Base-by-base conservation (phyloP, 2,888 invertebrate species). In the Drosophila monieri region DNA sequence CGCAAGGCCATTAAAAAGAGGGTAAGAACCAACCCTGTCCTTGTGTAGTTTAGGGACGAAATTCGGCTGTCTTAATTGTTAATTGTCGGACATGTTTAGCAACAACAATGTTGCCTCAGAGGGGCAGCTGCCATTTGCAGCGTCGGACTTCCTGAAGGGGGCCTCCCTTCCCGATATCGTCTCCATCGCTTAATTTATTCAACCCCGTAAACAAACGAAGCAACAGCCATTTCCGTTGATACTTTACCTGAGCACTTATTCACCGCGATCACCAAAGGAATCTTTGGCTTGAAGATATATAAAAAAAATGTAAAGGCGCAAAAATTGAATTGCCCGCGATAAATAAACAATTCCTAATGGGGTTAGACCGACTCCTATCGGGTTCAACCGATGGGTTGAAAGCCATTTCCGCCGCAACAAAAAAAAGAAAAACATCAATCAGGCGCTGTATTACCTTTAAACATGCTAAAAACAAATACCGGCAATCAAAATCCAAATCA, bases 391-490 rank as follows among this genome's bases (percentile, higher is more conserved):
- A n/a, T 47, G 65, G 54, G 65, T 53, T 67, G 66, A 65, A 84
- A 68, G 53, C 55, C 59, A 76, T 85, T 85, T 89, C 83, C 88
- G 80, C 73, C 49, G 61, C 51, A n/a, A 47, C 73, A 47, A 32
- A 41, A 41, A 57, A 21, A 30, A 32, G 25, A 47, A 27, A 57
- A 74, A 85, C 83, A 86, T 87, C 86, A 80, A 75, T 81, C 74
- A 79, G 77, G 64, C 58, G 61, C 62, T 70, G 73, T 80, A 85
- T 86, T 78, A 78, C 73, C 85, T 81, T 77, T 80, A 84, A 85
- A 80, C 85, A 85, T 88, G 88, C 88, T 66, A 83, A 73, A 78
- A 87, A 88, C 81, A 86, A 89, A 87, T 83, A 78, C 57, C 71
- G 52, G 65, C 85, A 56, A 85, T 78, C 85, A 84, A 66, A 72